A percentile compares a stretch with the other conserved stretches of the same genome.
These are phyloP conservation scores for Trinorchestia longiramus DNA, from an alignment of 1,140 invertebrate species.

Conservation along the genomic window DNA sequence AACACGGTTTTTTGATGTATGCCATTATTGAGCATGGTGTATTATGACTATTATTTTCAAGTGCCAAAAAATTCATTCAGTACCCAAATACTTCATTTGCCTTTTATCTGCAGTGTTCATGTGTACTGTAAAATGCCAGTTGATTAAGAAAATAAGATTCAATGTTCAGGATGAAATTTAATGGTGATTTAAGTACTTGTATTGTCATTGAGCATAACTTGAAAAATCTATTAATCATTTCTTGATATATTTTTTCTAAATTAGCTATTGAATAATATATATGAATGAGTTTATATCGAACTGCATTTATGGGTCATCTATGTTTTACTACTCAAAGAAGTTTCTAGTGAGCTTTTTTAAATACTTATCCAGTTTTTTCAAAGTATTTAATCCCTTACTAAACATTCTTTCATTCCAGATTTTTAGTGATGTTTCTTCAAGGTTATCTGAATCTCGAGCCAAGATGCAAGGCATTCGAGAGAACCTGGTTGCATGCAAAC, in stretches of 20 bases:
- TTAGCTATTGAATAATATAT: neutral
- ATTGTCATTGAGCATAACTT: neutral
- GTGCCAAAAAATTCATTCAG: neutral
- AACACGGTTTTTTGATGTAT: too few relatives aligned
- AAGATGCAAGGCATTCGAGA: slow-evolving; percentile 88
- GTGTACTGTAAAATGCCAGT: too few relatives aligned
- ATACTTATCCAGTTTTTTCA: slow-evolving; percentile 45
- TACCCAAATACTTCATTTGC: neutral
- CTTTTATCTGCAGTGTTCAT: too few relatives aligned
- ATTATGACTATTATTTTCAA: neutral
- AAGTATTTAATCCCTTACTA: slow-evolving; percentile 53
- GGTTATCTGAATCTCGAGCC: slow-evolving; percentile 83
- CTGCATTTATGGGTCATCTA: neutral
- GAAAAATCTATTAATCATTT: neutral
- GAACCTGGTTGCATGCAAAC: slow-evolving; percentile 90
- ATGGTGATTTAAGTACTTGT: neutral
- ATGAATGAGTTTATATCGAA: neutral
- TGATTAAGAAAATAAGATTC: neutral
- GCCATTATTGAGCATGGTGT: neutral
- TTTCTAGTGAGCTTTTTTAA: neutral
- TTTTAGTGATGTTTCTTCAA: slow-evolving; percentile 84
- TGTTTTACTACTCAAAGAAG: neutral
- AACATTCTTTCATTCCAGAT: slow-evolving; percentile 72
- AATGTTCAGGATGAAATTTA: neutral
- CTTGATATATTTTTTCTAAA: neutral